phyloP scores from a whole-genome alignment of 2,113 vertebrate genomes.

The Trematocara zebra region DNA sequence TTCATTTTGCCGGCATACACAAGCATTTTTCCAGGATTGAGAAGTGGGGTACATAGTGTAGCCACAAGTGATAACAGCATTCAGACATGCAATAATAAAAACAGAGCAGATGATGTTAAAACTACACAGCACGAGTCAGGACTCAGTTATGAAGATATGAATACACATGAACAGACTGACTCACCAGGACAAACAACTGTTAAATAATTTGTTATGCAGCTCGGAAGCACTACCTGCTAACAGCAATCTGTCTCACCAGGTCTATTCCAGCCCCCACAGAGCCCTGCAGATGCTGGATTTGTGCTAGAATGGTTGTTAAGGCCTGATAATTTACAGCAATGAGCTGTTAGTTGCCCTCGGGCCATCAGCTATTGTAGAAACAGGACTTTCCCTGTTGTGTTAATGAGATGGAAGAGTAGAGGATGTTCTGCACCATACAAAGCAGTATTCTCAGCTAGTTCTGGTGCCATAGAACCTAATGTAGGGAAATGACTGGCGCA shows the following conservation, averaged over 20 bases:
- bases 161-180: slow-evolving; percentile 44
- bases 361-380: slow-evolving; percentile 30
- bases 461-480: not conserved
- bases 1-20: not conserved
- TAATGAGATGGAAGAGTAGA: slow-evolving; percentile 40
- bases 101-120: not conserved
- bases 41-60: not conserved
- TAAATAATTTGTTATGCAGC: slow-evolving; percentile 58
- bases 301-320: slow-evolving; percentile 44
- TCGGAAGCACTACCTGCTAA: slow-evolving; percentile 25
- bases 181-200: slow-evolving; percentile 52
- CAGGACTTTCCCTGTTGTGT: slow-evolving; percentile 30
- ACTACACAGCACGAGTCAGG: not conserved
- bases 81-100: not conserved
- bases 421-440: not conserved
- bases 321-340: slow-evolving; percentile 52
- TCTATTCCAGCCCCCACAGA: slow-evolving; percentile 30
- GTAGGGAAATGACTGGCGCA: not conserved
- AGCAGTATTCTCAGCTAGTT: not conserved
- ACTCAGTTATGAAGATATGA: slow-evolving; percentile 23
- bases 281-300: slow-evolving; percentile 36
- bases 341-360: slow-evolving; percentile 27
- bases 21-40: not conserved
- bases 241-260: slow-evolving; percentile 41
- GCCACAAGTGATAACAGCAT: not conserved